These are phyloP conservation scores for Clivina fossor DNA, from an alignment of 2,888 invertebrate genomes.

Conservation along the genomic window DNA sequence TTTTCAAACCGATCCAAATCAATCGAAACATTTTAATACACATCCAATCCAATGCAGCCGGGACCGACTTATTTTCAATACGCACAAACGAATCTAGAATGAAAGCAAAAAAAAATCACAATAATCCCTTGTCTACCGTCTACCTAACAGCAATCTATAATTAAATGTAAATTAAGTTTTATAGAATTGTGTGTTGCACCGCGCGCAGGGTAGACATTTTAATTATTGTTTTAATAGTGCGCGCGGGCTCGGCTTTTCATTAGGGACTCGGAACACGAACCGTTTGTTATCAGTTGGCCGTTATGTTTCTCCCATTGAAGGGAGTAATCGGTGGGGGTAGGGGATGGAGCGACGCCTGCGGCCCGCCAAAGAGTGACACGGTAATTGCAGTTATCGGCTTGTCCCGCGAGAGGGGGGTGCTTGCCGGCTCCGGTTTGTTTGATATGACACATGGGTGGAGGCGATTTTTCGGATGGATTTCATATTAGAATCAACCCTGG, in stretches of 20 bases:
- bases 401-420: slow-evolving; percentile 14
- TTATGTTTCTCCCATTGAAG: too few species aligned
- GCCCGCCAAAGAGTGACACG: slow-evolving; percentile 14
- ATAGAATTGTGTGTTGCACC: slow-evolving; percentile 31
- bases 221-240: slow-evolving; percentile 33
- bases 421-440: not conserved
- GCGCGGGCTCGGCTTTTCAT: slow-evolving; percentile 31
- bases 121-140: not conserved
- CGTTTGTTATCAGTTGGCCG: too few species aligned
- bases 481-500: not conserved
- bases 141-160: slow-evolving; percentile 16
- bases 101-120: too few species aligned
- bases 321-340: slow-evolving; percentile 7
- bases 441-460: not conserved
- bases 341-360: slow-evolving; percentile 4
- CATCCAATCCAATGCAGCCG: too few species aligned
- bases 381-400: slow-evolving; percentile 32
- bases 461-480: not conserved
- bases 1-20: too few species aligned
- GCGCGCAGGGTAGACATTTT: slow-evolving; percentile 32
- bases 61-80: too few species aligned
- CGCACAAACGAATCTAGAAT: too few species aligned
- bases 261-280: slow-evolving; percentile 1
- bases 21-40: too few species aligned
- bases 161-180: slow-evolving; percentile 33